Evolutionary conservation across 2,113 vertebrate genomes (phyloP).

Genomic region (Ranitomeya variabilis): DNA sequence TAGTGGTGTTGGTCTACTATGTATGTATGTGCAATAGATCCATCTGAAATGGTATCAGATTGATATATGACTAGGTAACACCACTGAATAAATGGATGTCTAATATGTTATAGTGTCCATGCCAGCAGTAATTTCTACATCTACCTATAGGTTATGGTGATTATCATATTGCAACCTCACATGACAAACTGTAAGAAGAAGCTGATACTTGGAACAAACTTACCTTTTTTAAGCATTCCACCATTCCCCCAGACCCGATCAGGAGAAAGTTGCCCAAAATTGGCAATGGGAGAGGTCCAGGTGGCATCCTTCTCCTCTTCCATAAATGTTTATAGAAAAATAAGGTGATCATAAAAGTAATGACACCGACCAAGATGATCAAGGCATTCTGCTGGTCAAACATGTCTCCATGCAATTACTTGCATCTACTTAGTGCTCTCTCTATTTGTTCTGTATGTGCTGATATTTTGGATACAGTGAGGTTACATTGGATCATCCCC

Average conservation of each 20-base stretch:
- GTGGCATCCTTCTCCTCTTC: conserved; percentile 25
- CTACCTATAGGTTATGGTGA: too few species aligned
- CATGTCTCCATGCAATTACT: neutral
- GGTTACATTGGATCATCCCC: too few species aligned
- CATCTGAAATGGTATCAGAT: too few species aligned
- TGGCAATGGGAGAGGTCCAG: conserved; percentile 18
- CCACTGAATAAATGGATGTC: too few species aligned
- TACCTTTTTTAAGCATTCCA: conserved; percentile 2
- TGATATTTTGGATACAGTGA: neutral
- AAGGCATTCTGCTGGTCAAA: neutral
- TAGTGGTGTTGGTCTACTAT: too few species aligned
- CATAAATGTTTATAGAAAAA: neutral
- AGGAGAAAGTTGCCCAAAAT: conserved; percentile 16
- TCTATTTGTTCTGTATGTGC: neutral
- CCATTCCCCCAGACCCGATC: neutral
- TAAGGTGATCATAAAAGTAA: neutral
- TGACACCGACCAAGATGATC: neutral
- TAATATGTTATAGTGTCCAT: too few species aligned
- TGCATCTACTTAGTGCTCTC: neutral
- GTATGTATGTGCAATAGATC: too few species aligned
- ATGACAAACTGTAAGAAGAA: neutral
- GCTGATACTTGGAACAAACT: neutral
- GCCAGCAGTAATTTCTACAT: too few species aligned
- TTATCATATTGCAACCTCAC: neutral
- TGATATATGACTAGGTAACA: too few species aligned